A percentile compares a stretch with the other conserved stretches of the same genome.
Evolutionary conservation across 2,888 invertebrate genomes (phyloP).

Genomic region (Arge pagana): DNA sequence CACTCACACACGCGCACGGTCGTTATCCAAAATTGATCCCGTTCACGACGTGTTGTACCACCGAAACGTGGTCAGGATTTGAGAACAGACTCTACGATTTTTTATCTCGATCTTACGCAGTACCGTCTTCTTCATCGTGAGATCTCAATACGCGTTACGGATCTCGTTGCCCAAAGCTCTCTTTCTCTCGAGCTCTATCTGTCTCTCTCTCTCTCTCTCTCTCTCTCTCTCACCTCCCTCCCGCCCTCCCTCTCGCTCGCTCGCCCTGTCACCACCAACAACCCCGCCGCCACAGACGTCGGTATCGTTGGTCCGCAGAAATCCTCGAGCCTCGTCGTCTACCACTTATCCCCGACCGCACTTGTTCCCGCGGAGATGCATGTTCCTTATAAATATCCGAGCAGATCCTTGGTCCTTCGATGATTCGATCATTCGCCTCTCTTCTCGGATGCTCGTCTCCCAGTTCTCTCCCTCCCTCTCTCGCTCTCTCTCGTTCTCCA

Average conservation of each 20-base stretch:
- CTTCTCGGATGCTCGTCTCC: no score
- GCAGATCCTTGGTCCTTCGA: no score
- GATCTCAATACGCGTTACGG: background rate
- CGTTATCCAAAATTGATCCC: slow-evolving; percentile 16
- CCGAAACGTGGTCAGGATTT: slow-evolving; percentile 40
- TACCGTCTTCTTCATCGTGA: slow-evolving; percentile 41
- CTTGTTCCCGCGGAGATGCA: no score
- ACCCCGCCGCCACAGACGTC: background rate
- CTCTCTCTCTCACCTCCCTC: background rate
- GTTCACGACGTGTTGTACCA: slow-evolving; percentile 48
- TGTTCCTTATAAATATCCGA: no score
- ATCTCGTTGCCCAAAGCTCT: background rate
- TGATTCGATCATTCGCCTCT: no score
- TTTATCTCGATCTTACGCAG: slow-evolving; percentile 42
- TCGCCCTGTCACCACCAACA: background rate
- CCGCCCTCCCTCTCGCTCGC: background rate
- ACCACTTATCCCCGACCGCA: no score
- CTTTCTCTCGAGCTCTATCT: background rate
- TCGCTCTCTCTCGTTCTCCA: background rate
- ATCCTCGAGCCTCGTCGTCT: no score
- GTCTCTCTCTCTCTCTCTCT: background rate
- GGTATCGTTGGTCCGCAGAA: no score
- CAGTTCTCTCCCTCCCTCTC: background rate
- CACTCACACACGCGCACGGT: slow-evolving; percentile 18
- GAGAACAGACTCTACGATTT: slow-evolving; percentile 40